Conservation (phyloP, 2,797 vertebrate genomes). For the Menidia menidia region DNA sequence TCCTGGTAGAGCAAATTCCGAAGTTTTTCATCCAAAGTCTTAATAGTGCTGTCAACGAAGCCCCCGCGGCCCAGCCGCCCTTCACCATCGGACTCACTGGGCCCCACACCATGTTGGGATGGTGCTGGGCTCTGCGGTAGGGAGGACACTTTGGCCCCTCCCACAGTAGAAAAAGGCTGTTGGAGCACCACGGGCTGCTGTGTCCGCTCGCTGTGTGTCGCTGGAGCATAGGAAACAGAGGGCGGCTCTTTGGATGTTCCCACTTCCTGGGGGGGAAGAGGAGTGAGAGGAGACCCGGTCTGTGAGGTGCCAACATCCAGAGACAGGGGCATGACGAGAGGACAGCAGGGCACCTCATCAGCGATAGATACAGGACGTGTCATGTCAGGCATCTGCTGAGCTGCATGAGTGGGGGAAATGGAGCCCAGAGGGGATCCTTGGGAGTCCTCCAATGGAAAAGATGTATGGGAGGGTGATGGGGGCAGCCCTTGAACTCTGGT, state of each 20-base stretch:
- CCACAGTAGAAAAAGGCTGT: conserved; percentile 81
- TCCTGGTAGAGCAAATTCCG: conserved; percentile 96
- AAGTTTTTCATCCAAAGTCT: conserved; percentile 96
- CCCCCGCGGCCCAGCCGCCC: conserved; percentile 87
- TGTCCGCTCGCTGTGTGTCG: conserved; percentile 63
- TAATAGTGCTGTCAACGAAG: conserved; percentile 96
- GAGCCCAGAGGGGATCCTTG: conserved; percentile 66
- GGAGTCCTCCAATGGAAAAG: conserved; percentile 70
- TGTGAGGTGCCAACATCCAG: conserved; percentile 76
- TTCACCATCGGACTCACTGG: conserved; percentile 90
- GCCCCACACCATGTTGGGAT: conserved; percentile 77
- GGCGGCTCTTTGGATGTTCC: conserved; percentile 67
- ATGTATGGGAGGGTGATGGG: conserved; percentile 58
- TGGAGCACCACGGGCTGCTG: conserved; percentile 85
- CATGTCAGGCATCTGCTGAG: conserved; percentile 74
- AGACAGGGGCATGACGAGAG: conserved; percentile 82
- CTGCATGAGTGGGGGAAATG: conserved; percentile 68
- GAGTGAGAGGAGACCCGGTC: conserved; percentile 69
- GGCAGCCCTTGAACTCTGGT: conserved; percentile 54
- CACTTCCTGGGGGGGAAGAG: conserved; percentile 73
- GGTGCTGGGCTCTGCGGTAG: conserved; percentile 85
- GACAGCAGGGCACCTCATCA: conserved; percentile 84
- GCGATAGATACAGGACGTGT: conserved; percentile 67
- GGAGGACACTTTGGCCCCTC: conserved; percentile 80
- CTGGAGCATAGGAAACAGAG: conserved; percentile 66